phyloP scores from a whole-genome alignment of 2,113 vertebrate genomes.

The Sceloporus undulatus region DNA sequence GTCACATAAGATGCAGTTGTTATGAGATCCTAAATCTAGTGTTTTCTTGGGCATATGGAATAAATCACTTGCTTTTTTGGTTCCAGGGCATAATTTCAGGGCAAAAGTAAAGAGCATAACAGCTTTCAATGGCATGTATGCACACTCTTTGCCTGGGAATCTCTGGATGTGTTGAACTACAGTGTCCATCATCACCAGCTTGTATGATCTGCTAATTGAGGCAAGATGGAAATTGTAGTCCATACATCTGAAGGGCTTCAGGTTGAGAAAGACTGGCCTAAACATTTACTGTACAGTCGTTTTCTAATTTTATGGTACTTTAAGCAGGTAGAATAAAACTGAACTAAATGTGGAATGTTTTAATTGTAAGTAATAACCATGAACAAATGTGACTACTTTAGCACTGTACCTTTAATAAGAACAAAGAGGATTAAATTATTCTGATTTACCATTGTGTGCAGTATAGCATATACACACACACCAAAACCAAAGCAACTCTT shows the following conservation, averaged over 20 bases:
- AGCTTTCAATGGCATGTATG: background rate
- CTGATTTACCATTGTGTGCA: conserved; percentile 46
- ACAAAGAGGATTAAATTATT: conserved; percentile 33
- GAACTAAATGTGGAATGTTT: conserved; percentile 57
- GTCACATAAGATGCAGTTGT: background rate
- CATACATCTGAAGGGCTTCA: background rate
- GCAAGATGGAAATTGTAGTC: background rate
- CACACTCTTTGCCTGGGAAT: background rate
- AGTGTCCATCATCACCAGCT: background rate
- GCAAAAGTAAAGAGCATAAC: conserved; percentile 26
- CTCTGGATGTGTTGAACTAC: background rate
- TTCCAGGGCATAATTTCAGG: conserved; percentile 26
- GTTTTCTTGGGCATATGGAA: background rate
- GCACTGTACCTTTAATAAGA: conserved; percentile 58
- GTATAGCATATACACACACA: conserved; percentile 30
- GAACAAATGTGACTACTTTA: conserved; percentile 49
- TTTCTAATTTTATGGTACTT: conserved; percentile 58
- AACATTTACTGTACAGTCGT: conserved; percentile 22
- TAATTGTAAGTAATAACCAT: conserved; percentile 41
- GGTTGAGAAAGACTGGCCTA: background rate
- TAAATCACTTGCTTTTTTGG: background rate
- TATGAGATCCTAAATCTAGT: background rate
- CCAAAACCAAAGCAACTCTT: conserved; percentile 70
- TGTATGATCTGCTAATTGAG: background rate
- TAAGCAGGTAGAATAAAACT: conserved; percentile 55